phyloP scores from a whole-genome alignment of 2,113 vertebrate species.

The Tylochromis polylepis region DNA sequence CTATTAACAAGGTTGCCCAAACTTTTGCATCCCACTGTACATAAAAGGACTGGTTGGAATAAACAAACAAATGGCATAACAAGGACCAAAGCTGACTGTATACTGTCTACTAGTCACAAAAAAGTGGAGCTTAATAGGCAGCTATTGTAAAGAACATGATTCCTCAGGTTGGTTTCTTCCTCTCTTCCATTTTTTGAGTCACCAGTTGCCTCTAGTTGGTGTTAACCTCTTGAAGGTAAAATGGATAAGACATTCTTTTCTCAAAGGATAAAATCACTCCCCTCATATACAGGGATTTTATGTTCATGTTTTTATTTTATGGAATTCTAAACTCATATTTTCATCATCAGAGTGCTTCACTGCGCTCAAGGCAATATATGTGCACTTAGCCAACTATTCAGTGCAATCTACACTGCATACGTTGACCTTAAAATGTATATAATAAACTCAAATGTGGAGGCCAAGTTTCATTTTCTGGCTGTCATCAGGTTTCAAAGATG shows the following conservation, averaged over 20 bases:
- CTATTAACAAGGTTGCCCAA: too few species aligned
- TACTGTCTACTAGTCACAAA: neutral
- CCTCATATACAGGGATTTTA: neutral
- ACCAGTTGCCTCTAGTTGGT: neutral
- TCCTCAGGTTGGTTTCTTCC: neutral
- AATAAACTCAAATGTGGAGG: neutral
- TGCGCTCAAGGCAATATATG: neutral
- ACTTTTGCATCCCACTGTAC: too few species aligned
- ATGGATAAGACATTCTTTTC: neutral
- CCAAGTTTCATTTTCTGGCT: neutral
- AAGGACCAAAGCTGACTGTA: neutral
- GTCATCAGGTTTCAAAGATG: neutral
- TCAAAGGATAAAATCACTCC: neutral
- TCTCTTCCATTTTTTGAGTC: neutral
- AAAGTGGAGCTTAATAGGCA: neutral
- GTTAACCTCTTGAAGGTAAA: neutral
- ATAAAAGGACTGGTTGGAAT: neutral
- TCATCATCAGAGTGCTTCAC: neutral
- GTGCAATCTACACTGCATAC: neutral
- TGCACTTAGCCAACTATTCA: neutral
- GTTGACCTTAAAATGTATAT: neutral
- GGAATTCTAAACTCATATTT: neutral
- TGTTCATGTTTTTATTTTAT: neutral
- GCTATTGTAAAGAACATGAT: neutral
- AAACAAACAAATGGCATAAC: neutral